Evolutionary conservation across 1,140 invertebrate genomes (phyloP).

Genomic region (Calycopis cecrops): DNA sequence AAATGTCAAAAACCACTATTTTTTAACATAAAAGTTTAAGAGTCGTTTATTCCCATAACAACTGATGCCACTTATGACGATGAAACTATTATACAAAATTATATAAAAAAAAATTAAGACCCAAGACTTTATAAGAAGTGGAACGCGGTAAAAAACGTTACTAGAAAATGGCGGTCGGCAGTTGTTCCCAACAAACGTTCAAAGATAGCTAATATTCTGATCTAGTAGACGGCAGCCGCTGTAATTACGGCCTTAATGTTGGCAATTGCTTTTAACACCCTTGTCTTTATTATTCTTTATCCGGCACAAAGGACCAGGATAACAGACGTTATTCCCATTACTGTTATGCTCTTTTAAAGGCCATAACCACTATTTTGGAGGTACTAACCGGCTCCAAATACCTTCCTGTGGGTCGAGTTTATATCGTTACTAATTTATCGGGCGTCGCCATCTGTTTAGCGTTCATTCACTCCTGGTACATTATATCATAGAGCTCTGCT

Average conservation of each 20-base stretch:
- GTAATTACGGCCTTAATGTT: background rate
- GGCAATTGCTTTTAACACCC: conserved; percentile 4
- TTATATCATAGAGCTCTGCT: no score
- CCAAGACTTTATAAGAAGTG: no score
- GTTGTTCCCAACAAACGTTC: no score
- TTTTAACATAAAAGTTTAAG: no score
- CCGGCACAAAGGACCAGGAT: conserved; percentile 27
- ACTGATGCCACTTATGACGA: no score
- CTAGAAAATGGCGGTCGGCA: no score
- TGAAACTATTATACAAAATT: no score
- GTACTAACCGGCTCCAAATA: conserved; percentile 23
- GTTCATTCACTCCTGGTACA: conserved; percentile 31
- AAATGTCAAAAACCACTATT: no score
- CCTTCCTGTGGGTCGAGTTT: conserved; percentile 35
- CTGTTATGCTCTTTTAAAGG: conserved; percentile 13
- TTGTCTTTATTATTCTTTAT: conserved; percentile 9
- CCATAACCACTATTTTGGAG: conserved; percentile 12
- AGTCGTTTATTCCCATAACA: no score
- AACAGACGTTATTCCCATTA: conserved; percentile 13
- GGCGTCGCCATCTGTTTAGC: conserved; percentile 32
- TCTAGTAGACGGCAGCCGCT: background rate
- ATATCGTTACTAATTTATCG: conserved; percentile 38
- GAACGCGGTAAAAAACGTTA: no score
- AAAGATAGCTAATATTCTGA: no score
- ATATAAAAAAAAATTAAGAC: no score